A percentile compares a stretch with the other conserved stretches of the same genome.
Evolutionary conservation across 1,140 invertebrate genomes (phyloP).

Genomic region (Drosophila kohkoa): DNA sequence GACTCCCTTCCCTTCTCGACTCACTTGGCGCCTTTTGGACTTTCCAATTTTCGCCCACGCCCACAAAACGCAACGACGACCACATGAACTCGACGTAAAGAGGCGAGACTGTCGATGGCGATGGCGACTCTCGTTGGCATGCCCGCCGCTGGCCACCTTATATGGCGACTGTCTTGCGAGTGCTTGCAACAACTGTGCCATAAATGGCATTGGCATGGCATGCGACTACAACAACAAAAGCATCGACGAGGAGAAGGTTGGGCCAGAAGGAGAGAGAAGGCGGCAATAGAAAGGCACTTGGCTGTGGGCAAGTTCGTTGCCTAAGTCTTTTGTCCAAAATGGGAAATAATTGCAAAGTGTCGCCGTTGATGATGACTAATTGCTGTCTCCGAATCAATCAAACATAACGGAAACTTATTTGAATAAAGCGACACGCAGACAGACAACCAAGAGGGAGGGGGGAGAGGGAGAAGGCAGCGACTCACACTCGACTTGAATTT

Average conservation of each 20-base stretch:
- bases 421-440: constrained; percentile 19
- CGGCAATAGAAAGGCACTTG: constrained; percentile 44
- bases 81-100: constrained; percentile 35
- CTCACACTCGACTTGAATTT: constrained; percentile 56
- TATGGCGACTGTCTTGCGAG: constrained; percentile 23
- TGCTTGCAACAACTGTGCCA: constrained; percentile 25
- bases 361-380: constrained; percentile 55
- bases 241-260: not conserved
- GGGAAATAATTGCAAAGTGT: constrained; percentile 49
- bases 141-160: constrained; percentile 14
- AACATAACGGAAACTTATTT: constrained; percentile 64
- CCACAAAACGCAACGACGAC: not conserved
- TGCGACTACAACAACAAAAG: not conserved
- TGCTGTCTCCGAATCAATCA: constrained; percentile 45
- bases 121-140: constrained; percentile 24
- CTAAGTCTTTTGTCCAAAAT: constrained; percentile 70
- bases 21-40: constrained; percentile 66
- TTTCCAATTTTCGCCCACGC: constrained; percentile 78
- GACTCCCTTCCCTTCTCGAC: constrained; percentile 15
- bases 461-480: no score
- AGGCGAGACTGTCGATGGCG: constrained; percentile 15
- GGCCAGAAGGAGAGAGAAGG: not conserved
- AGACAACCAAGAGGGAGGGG: not conserved
- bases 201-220: constrained; percentile 21
- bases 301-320: constrained; percentile 66